Evolutionary conservation across 1,140 invertebrate species (phyloP), one percentile per base, ranked within the genome.

Genomic region (Diprion similis): DNA sequence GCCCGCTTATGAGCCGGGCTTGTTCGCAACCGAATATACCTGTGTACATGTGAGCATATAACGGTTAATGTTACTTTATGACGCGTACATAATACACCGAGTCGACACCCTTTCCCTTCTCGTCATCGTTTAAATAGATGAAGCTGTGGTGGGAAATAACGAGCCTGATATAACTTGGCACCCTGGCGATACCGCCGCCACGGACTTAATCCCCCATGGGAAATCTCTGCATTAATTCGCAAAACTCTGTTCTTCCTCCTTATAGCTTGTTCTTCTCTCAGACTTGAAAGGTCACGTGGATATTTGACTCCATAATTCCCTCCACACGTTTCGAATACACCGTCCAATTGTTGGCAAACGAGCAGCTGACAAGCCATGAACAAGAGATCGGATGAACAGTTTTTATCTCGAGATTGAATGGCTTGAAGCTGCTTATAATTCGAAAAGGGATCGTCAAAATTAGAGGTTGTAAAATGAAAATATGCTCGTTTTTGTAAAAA

Each of bases 81-180:
- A 59, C 51, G 51, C 51, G 8, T 59, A 59, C 51, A 59, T 59
- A 59, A 59, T 59, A 59, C 51, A 59, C 51, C 11, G 51, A 59
- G 11, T 13, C 11, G 51, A 59, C 51, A 17, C 51, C 51, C 51
- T 59, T 59, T 59, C 51, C 11, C 51, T 59, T 59, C 51, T 59
- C 51, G 51, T 59, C 51, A 59, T 59, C 11, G 51, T 59, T 59
- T 59, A 59, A 59, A 17, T 59, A 59, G 51, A 59, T 15, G 51
- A 59, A 15, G 51, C 51, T 59, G 11, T 59, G n/a, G n/a, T 59
- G 51, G 51, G 51, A 59, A 59, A 59, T 59, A 59, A 59, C 51
- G 11, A 59, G 11, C 8, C 51, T 59, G 51, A 59, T 37, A 37
- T 59, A 59, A 59, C 11, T 59, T 59, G 51, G n/a, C 51, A 59